Percentiles rank a stretch among this genome's conserved stretches.
Conservation (phyloP, 37 sponge, comb jelly and placozoan genomes). For the Chondrilla cf. caribensis region DNA sequence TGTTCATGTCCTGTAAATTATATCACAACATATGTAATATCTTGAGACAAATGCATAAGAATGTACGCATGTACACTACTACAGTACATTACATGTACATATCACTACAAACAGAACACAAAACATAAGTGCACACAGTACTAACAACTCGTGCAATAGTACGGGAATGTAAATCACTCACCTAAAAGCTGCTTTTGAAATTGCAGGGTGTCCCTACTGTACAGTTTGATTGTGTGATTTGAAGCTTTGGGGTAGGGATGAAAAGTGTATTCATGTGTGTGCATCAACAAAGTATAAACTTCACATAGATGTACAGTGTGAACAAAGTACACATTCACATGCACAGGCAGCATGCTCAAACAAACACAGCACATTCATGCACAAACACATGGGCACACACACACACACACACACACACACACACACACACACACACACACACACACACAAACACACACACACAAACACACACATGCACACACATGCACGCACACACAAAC, state of each 20-base stretch:
- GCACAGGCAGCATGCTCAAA: background rate
- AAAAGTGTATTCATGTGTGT: too few relatives aligned
- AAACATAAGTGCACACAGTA: too few relatives aligned
- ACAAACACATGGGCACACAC: background rate
- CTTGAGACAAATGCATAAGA: too few relatives aligned
- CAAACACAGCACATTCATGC: background rate
- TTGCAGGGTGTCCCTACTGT: background rate
- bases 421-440: slow-evolving; percentile 24
- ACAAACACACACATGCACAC: too few relatives aligned
- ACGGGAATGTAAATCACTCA: too few relatives aligned
- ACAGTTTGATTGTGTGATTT: slow-evolving; percentile 15
- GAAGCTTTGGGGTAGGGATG: background rate
- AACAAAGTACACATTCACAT: background rate
- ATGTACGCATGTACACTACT: too few relatives aligned
- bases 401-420: slow-evolving; percentile 13
- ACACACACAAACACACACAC: background rate
- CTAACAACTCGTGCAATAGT: too few relatives aligned
- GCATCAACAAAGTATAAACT: too few relatives aligned
- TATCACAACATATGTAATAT: too few relatives aligned
- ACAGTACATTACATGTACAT: too few relatives aligned
- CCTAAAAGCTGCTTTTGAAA: slow-evolving; percentile 3
- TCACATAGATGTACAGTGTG: background rate
- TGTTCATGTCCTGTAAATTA: background rate
- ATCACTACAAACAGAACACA: too few relatives aligned
- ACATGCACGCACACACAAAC: too few relatives aligned